Evolutionary conservation across 2,113 vertebrate species (phyloP), one percentile per base, ranked within the genome.

Genomic region (Halichoerus grypus): DNA sequence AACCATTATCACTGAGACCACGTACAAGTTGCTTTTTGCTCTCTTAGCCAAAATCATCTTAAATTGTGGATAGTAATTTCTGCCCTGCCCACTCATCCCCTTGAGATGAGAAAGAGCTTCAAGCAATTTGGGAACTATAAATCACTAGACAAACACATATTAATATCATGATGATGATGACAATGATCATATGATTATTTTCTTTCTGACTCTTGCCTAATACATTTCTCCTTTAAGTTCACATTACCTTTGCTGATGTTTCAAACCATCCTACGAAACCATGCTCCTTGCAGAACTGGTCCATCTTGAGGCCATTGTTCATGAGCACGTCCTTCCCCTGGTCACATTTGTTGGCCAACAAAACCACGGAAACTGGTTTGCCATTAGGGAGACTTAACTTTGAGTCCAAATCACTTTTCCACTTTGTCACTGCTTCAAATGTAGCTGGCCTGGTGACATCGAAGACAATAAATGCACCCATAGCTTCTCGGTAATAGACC

Each of bases 361-460:
- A 98, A 94, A 99, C 99, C 33, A 99, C 98, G 0, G 99, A 99
- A 82, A 99, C 99, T 59, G 99, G 98, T 96, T 99, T 99, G 71
- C 99, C 99, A 80, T 99, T 99, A 85, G 99, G 99, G 71, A 99
- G 99, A 98, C 98, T 98, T 98, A 99, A 67, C 96, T 99, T 99
- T 94, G 99, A 99, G 99, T 99, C 99, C 98, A 99, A 98, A 98
- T 99, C 99, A 95, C 98, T 99, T 93, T 99, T 99, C 99, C 99
- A 99, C 84, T 99, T 99, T 95, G 98, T 98, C 65, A 99, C 99
- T 57, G 99, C 99, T 97, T 99, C 99, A 98, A 99, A 99, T 0
- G 99, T 99, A 5, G 99, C 99, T 74, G 99, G 98, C 97, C 99
- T 99, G 51, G 99, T 99, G 91, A 99, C 99, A 69, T 99, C 99